These are phyloP conservation scores for Rattus rattus DNA, from an alignment of 2,113 vertebrate genomes.

Conservation along the genomic window DNA sequence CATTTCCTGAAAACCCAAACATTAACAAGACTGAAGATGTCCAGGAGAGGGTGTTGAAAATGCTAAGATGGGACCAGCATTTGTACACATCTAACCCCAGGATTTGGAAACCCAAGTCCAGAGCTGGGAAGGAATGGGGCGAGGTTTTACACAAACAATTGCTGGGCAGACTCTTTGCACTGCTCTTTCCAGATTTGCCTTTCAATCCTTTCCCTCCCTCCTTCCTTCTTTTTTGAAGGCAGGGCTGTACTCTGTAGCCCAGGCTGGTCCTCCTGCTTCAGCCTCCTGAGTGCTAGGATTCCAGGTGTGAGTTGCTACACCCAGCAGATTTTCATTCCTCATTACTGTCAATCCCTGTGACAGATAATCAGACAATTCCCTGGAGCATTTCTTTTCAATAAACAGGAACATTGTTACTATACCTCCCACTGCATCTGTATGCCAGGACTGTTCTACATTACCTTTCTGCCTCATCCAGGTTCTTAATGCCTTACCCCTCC, in stretches of 20 bases:
- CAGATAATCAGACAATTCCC: neutral
- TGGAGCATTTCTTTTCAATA: slow-evolving; percentile 21
- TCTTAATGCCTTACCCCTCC: neutral
- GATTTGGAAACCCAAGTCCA: slow-evolving; percentile 23
- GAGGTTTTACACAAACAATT: slow-evolving; percentile 40
- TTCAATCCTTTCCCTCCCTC: neutral
- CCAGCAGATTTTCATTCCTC: neutral
- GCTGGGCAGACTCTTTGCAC: neutral
- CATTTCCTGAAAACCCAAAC: slow-evolving; percentile 69
- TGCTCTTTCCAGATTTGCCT: slow-evolving; percentile 12
- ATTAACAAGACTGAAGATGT: slow-evolving; percentile 42
- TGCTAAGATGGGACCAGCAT: neutral
- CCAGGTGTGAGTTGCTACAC: neutral
- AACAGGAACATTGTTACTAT: neutral
- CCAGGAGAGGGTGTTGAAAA: slow-evolving; percentile 8
- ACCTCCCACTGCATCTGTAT: neutral
- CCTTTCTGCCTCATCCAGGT: neutral
- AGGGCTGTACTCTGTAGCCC: neutral
- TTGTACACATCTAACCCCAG: neutral
- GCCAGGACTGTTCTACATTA: neutral
- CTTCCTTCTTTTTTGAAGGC: neutral
- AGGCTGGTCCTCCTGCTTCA: neutral
- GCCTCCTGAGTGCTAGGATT: neutral
- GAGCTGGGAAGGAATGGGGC: slow-evolving; percentile 6
- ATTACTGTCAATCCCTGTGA: neutral